phyloP scores from a whole-genome alignment of 2,888 invertebrate genomes.

The Dynastes grantii region DNA sequence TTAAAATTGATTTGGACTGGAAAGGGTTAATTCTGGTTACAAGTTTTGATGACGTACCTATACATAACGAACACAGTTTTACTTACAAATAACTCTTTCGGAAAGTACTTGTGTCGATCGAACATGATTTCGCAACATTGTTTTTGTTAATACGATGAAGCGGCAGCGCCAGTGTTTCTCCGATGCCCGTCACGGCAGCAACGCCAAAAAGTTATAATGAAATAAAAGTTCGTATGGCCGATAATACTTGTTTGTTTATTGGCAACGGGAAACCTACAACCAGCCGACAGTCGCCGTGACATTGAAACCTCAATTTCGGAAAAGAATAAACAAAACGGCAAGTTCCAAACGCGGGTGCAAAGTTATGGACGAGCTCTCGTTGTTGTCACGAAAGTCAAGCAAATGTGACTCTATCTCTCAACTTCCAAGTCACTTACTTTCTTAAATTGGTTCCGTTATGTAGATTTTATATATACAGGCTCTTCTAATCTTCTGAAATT shows the following conservation, averaged over 20 bases:
- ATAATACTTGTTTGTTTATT: constrained; percentile 1
- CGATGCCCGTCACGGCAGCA: neutral
- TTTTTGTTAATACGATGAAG: neutral
- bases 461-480: too few relatives aligned
- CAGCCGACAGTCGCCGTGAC: neutral
- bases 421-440: too few relatives aligned
- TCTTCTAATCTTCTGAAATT: too few relatives aligned
- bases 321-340: neutral
- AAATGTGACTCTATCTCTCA: too few relatives aligned
- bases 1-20: too few relatives aligned
- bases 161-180: neutral
- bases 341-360: neutral
- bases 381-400: neutral
- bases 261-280: neutral
- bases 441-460: too few relatives aligned
- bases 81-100: too few relatives aligned
- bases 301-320: neutral
- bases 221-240: neutral
- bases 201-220: constrained; percentile 16
- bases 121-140: neutral
- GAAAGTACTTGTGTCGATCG: too few relatives aligned
- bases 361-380: neutral
- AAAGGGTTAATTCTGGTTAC: too few relatives aligned
- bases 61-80: too few relatives aligned
- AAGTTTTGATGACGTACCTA: too few relatives aligned